A percentile compares a stretch with the other conserved stretches of the same genome.
phyloP scores from a whole-genome alignment of 2,113 vertebrate species.

The Cettia cetti region DNA sequence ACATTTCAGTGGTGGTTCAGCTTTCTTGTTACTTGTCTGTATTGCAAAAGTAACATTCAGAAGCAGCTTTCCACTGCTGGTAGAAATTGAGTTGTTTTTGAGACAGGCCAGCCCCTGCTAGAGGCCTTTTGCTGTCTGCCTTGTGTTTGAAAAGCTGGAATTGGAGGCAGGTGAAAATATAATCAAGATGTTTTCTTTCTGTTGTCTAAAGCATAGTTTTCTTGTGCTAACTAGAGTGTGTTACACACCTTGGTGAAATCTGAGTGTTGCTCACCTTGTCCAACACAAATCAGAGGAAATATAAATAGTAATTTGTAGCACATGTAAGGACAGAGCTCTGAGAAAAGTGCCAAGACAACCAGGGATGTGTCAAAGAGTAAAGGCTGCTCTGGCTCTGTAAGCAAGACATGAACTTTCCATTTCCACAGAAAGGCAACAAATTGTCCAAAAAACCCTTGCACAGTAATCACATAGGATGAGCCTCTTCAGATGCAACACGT shows the following conservation, averaged over 20 bases:
- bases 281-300: neutral
- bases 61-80: neutral
- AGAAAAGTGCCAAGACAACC: neutral
- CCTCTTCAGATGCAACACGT: neutral
- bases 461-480: neutral
- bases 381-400: neutral
- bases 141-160: neutral
- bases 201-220: neutral
- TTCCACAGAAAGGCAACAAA: neutral
- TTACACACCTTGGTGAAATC: neutral
- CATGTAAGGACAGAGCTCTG: neutral
- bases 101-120: neutral
- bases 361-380: neutral
- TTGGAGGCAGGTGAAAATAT: neutral
- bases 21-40: neutral
- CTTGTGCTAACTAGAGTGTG: neutral
- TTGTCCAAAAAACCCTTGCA: neutral
- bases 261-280: neutral
- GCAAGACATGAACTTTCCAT: neutral
- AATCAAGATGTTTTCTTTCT: neutral
- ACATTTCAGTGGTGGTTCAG: neutral
- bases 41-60: neutral
- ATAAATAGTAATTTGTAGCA: neutral
- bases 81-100: neutral
- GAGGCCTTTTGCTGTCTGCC: neutral